Evolutionary conservation across 2,888 invertebrate genomes (phyloP), one percentile per base, ranked within the genome.

Genomic region (Andrena chrysosceles): DNA sequence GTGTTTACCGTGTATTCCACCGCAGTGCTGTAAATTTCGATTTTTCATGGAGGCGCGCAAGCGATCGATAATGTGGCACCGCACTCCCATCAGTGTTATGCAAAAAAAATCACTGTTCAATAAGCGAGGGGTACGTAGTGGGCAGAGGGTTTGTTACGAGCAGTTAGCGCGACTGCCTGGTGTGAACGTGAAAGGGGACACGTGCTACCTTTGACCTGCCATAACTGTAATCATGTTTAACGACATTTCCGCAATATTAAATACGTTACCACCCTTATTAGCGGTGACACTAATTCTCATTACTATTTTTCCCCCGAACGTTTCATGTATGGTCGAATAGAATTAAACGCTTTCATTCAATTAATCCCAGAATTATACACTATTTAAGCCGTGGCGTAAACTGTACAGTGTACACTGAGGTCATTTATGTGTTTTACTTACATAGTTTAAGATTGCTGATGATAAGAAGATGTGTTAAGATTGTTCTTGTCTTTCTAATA

Each of bases 151-250:
- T 75, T 75, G 77, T 75, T 75, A 63, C 67, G 66, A 60, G 76
- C 75, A 67, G 77, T 78, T 78, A 75, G 35, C 35, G 62, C 67
- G 67, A 66, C 76, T 77, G 76, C 67, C 75, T 49, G 67, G 52
- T 23, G 67, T 16, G 67, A 62, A 49, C 62, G 60, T 75, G 75
- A 75, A 75, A 75, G 67, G 67, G 75, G 77, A 31, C 77, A 78
- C 75, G 77, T 63, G 77, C 76, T 78, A 78, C 67, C 75, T 75
- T 75, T 68, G 77, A 78, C 77, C 67, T 75, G 67, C 54, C 60
- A 75, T 75, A 75, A 62, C 67, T 75, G 75, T 78, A 78, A 78
- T 78, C 67, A n/a, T 68, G 67, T 68, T 75, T 75, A 78, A 78
- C 68, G 52, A 42, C 77, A 78, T 78, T 75, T 78, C 67, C 75